Evolutionary conservation across 2,797 vertebrate genomes (phyloP).

Genomic region (Heteromormyrus szaboi): DNA sequence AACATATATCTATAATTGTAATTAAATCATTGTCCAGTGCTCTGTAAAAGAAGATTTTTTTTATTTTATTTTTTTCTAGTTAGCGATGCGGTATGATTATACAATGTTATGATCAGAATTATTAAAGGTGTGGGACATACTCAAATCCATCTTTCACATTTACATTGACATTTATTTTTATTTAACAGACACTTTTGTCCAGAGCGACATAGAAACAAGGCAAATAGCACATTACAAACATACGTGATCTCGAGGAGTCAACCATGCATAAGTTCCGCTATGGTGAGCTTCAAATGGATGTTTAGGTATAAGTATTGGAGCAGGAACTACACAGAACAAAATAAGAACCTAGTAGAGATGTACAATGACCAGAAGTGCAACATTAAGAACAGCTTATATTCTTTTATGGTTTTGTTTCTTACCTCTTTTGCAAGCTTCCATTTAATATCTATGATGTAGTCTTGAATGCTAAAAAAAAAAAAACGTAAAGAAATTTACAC

Average conservation of each 20-base stretch:
- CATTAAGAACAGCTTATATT: not conserved
- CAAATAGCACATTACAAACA: not conserved
- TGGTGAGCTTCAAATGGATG: not conserved
- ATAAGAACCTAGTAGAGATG: not conserved
- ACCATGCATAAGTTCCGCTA: not conserved
- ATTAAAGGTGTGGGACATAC: not conserved
- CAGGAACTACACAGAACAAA: not conserved
- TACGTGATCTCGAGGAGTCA: not conserved
- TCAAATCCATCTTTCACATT: not conserved
- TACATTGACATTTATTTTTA: not conserved
- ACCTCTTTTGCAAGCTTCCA: not conserved
- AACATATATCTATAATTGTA: not conserved
- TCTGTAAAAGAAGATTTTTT: not conserved
- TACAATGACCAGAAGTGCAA: not conserved
- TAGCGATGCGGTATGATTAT: not conserved
- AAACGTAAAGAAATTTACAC: not conserved
- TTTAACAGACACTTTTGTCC: not conserved
- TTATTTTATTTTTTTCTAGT: not conserved
- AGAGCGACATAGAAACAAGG: not conserved
- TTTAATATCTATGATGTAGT: not conserved
- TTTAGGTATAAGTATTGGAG: not conserved
- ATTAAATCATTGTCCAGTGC: not conserved
- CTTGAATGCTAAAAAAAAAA: not conserved
- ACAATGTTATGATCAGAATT: not conserved
- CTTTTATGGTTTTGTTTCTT: not conserved